Conservation (phyloP, 2,888 invertebrate species). For the Platypus cylindrus region DNA sequence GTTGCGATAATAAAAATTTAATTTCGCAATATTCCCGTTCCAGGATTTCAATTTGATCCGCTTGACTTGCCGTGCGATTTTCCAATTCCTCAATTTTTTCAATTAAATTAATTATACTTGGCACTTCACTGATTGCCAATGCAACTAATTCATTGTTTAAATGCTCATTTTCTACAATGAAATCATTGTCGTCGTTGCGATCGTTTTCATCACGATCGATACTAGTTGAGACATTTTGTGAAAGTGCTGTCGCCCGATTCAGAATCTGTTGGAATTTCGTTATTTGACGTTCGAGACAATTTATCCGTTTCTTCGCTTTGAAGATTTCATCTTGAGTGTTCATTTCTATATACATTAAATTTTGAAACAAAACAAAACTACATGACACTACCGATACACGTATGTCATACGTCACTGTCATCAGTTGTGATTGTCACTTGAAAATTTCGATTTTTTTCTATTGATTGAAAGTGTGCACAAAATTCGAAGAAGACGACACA, state of each 20-base stretch:
- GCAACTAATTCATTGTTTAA: conserved; percentile 17
- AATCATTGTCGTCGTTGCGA: no score
- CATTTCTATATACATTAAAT: conserved; percentile 12
- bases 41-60: conserved; percentile 19
- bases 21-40: conserved; percentile 20
- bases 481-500: neutral
- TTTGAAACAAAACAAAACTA: conserved; percentile 1
- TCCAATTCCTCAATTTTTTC: conserved; percentile 15
- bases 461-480: no score
- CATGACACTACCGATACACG: neutral
- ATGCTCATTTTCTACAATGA: conserved; percentile 18
- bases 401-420: neutral
- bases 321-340: conserved; percentile 21
- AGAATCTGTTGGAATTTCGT: conserved; percentile 18
- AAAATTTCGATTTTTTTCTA: neutral
- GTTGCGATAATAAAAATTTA: conserved; percentile 20
- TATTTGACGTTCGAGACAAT: conserved; percentile 19
- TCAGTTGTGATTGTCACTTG: neutral
- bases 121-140: conserved; percentile 10
- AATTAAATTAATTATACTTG: conserved; percentile 5
- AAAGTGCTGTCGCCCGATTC: conserved; percentile 18
- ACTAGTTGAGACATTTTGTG: conserved; percentile 11
- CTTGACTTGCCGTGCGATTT: conserved; percentile 13
- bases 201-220: conserved; percentile 16
- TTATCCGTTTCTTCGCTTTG: conserved; percentile 17